These are phyloP conservation scores for Leptopilina drosophilae DNA, from an alignment of 2,888 invertebrate genomes.

Conservation along the genomic window DNA sequence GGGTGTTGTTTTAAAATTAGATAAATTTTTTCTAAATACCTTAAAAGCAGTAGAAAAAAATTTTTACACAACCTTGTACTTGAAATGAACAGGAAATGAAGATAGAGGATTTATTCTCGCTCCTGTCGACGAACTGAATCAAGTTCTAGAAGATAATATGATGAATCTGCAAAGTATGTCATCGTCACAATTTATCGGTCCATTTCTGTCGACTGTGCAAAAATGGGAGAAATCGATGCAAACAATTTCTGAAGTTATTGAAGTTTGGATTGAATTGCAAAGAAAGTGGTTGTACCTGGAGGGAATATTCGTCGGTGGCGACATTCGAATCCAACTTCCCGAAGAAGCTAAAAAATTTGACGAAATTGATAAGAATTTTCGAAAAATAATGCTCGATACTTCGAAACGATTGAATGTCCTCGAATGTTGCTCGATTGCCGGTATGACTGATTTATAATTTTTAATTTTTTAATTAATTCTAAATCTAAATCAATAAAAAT, in stretches of 20 bases:
- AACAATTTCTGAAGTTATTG: conserved; percentile 90
- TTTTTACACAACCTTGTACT: background rate
- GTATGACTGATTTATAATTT: conserved; percentile 48
- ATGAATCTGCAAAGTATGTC: conserved; percentile 95
- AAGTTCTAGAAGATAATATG: conserved; percentile 91
- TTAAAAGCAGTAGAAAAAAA: background rate
- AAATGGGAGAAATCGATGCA: conserved; percentile 91
- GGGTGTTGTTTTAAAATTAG: too few species aligned
- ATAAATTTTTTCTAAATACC: too few species aligned
- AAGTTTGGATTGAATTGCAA: conserved; percentile 92
- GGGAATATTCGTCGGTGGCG: conserved; percentile 94
- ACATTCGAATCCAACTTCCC: conserved; percentile 90
- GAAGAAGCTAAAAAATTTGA: conserved; percentile 95
- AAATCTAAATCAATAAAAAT: too few species aligned
- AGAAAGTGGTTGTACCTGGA: conserved; percentile 95
- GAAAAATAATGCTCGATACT: conserved; percentile 91
- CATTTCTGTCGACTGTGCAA: conserved; percentile 89
- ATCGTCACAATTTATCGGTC: conserved; percentile 92
- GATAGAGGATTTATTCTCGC: conserved; percentile 90
- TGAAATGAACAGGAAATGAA: conserved; percentile 79
- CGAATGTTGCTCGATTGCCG: conserved; percentile 84
- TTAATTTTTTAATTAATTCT: too few species aligned
- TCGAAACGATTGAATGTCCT: conserved; percentile 88
- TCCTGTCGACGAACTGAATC: conserved; percentile 89
- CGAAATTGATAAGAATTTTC: conserved; percentile 89